Evolutionary conservation across 2,797 vertebrate genomes (phyloP).

Genomic region (Cottoperca gobio): DNA sequence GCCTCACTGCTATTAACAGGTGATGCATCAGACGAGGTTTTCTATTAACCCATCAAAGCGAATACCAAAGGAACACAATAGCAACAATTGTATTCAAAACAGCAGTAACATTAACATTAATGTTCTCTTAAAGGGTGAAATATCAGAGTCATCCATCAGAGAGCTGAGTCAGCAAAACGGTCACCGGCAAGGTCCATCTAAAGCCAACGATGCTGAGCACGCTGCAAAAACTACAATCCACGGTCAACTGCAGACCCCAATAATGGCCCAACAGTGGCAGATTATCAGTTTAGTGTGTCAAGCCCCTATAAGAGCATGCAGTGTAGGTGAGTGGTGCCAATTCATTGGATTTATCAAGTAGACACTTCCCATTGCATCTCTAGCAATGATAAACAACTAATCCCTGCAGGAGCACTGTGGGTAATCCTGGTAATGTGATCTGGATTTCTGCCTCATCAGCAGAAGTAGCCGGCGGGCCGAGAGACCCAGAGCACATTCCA

Average conservation of each 20-base stretch:
- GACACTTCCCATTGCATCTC: constrained; percentile 1
- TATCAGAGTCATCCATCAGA: not conserved
- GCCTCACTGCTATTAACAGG: no score
- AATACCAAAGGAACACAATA: not conserved
- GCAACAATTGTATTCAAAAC: not conserved
- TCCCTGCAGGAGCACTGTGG: constrained; percentile 32
- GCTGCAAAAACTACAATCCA: not conserved
- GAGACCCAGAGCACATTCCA: constrained; percentile 71
- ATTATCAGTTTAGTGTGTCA: not conserved
- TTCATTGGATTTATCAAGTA: constrained; percentile 14
- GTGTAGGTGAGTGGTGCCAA: not conserved
- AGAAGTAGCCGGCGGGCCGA: constrained; percentile 32
- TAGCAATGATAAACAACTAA: constrained; percentile 3
- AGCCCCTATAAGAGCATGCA: not conserved
- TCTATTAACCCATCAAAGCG: not conserved
- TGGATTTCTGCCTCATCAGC: constrained; percentile 53
- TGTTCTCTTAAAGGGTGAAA: not conserved
- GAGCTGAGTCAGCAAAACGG: constrained; percentile 7
- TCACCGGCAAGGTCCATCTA: not conserved
- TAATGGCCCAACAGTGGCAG: not conserved
- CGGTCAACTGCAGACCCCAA: not conserved
- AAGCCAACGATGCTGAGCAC: not conserved
- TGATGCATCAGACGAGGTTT: no score
- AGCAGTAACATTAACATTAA: not conserved
- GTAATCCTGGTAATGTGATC: constrained; percentile 14